Base-by-base conservation (phyloP, 2,113 vertebrate genomes). In the Prinia subflava region DNA sequence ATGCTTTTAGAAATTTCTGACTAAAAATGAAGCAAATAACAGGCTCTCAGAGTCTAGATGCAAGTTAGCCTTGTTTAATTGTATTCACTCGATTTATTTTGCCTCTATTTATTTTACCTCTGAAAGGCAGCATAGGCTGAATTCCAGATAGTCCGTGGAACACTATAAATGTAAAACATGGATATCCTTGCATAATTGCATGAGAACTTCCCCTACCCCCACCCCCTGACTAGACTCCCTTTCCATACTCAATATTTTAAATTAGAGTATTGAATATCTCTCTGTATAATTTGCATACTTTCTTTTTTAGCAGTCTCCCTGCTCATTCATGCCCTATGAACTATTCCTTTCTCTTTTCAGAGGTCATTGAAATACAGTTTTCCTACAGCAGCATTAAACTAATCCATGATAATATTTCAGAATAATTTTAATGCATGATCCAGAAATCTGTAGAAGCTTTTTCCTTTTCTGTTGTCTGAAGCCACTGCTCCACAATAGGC, bases 181-280 rank as follows among this genome's bases (percentile, higher is more conserved):
- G 37, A 35, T 73, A 71, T 83, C 55, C 53, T 87, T 92, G 84
- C 37, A 92, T 92, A 85, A 87, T 23, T 55, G 42, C 55, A 67
- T 50, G 52, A 92, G 68, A 92, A 75, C n/a, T 16, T 74, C n/a
- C 24, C 46, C 28, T 25, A 2, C n/a, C 33, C 30, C 10, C 47
- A 62, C 17, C 24, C 25, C 13, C 15, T 5, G 28, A 41, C 65
- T 52, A 87, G 55, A 74, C 64, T 94, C 46, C 8, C 19, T 90
- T 86, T 87, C 52, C 60, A 89, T 85, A 79, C 65, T 84, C 62
- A 89, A 11, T 93, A 82, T 87, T 96, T 96, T 56, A 93, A 87
- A 57, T 60, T 15, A 90, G 60, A 81, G 50, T 65, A 84, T 67
- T 94, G 83, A 95, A 78, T 87, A 89, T 57, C 41, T 75, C n/a